These are phyloP conservation scores for Fulica atra DNA, from an alignment of 2,113 vertebrate genomes.

Conservation along the genomic window DNA sequence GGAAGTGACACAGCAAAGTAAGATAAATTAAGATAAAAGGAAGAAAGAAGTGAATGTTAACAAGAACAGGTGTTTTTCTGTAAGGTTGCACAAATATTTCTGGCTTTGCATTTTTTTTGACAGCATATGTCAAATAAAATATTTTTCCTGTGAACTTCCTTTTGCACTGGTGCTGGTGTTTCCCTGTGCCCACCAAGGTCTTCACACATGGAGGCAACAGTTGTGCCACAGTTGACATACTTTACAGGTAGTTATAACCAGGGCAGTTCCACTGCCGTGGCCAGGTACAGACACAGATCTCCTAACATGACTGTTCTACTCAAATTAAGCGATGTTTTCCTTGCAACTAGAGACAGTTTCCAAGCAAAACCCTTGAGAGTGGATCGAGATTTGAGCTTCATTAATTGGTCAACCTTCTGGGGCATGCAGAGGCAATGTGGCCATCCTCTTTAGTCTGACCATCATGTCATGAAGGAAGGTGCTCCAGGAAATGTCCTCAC, in stretches of 20 bases:
- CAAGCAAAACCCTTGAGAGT: not conserved
- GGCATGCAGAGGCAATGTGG: not conserved
- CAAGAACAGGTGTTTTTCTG: not conserved
- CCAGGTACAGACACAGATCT: rapidly evolving
- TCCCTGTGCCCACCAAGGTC: not conserved
- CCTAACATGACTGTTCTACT: not conserved
- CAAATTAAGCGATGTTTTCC: not conserved
- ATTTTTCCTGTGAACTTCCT: not conserved
- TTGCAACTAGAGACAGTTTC: not conserved
- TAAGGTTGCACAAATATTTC: not conserved
- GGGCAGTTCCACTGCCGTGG: not conserved
- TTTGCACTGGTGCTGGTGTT: not conserved
- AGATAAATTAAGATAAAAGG: not conserved
- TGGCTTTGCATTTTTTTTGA: not conserved
- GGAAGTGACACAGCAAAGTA: not conserved
- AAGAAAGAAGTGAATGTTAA: not conserved
- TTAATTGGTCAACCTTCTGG: not conserved
- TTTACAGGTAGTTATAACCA: not conserved
- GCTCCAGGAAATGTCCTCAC: not conserved
- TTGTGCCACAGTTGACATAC: not conserved
- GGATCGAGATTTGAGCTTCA: not conserved
- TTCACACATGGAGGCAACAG: rapidly evolving
- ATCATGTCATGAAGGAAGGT: not conserved
- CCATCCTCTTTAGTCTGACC: not conserved
- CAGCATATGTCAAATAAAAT: not conserved